Evolutionary conservation across 2,113 vertebrate genomes (phyloP), one percentile per base, ranked within the genome.

Genomic region (Cololabis saira): DNA sequence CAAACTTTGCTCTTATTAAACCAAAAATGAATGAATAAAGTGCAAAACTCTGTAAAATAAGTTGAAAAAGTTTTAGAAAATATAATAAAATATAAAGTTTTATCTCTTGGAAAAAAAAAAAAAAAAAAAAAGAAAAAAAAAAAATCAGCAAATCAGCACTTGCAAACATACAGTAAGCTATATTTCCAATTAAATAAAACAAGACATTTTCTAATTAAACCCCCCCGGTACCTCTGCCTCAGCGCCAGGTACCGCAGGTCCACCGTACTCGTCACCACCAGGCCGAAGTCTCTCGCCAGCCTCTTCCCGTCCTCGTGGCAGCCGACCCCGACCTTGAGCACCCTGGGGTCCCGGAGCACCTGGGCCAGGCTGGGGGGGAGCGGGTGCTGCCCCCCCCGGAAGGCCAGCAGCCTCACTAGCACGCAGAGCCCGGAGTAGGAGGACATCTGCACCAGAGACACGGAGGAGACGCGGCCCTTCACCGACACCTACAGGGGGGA

Each of bases 271-370:
- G 87, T 85, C 33, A 98, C 91, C 2, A 90, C 13, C 65, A 98
- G 80, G 12, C 93, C 92, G 6, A 97, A 96, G 85, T 98, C 96
- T 5, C 93, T 91, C 4, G 94, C 86, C 54, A 99, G 88, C 1
- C 94, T 96, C 77, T 90, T 94, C 61, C 95, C 94, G 22, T 99
- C 98, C 86, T 99, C 98, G 41, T 93, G 95, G 84, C 95, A 97
- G 4, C 96, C 96, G 9, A 99, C 96, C 1, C 98, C 98, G 1
- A 98, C 97, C 82, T 99, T 99, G 49, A 99, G 77, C 24, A 99
- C 70, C 48, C 61, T 74, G 1, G 87, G 80, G 76, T 98, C 93
- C 58, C 91, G 84, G 60, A 99, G 91, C 33, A 99, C 84, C 43
- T 95, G 86, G 77, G 94, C 7, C 8, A 99, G 74, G 0, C 90